Evolutionary conservation across 2,888 invertebrate genomes (phyloP).

Genomic region (Mongoloraphidia duomilia): DNA sequence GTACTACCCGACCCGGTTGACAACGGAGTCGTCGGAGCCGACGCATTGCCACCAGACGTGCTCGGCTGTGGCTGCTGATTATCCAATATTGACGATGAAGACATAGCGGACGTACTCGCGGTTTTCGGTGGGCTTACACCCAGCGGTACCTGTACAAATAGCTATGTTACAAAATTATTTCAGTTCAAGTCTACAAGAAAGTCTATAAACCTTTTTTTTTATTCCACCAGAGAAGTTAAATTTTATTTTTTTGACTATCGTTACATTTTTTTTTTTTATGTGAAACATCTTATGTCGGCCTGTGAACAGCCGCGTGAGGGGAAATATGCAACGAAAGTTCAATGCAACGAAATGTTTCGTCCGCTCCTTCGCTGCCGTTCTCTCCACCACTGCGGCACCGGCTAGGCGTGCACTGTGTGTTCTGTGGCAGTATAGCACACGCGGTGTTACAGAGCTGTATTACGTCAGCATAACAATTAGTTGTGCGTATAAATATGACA

Average conservation of each 20-base stretch:
- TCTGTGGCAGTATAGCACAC: no score
- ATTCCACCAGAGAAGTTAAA: not conserved
- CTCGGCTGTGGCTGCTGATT: constrained; percentile 29
- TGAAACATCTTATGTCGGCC: no score
- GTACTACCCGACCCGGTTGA: constrained; percentile 21
- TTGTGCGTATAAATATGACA: no score
- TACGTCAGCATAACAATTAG: no score
- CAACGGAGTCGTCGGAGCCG: constrained; percentile 21
- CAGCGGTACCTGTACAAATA: constrained; percentile 28
- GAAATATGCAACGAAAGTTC: no score
- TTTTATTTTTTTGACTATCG: not conserved
- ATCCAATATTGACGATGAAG: constrained; percentile 32
- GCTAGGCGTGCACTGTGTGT: no score
- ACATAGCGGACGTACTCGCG: constrained; percentile 35
- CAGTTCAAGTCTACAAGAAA: not conserved
- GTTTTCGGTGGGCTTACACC: constrained; percentile 42
- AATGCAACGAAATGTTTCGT: no score
- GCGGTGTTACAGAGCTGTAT: no score
- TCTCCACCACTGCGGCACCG: no score
- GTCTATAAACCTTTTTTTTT: not conserved
- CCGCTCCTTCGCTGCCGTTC: no score
- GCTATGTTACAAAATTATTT: not conserved
- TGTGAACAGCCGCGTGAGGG: no score
- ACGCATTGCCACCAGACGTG: constrained; percentile 19
- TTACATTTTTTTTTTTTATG: no score